A percentile compares a stretch with the other conserved stretches of the same genome.
Evolutionary conservation across 2,888 invertebrate genomes (phyloP).

Genomic region (Cinara cedri): DNA sequence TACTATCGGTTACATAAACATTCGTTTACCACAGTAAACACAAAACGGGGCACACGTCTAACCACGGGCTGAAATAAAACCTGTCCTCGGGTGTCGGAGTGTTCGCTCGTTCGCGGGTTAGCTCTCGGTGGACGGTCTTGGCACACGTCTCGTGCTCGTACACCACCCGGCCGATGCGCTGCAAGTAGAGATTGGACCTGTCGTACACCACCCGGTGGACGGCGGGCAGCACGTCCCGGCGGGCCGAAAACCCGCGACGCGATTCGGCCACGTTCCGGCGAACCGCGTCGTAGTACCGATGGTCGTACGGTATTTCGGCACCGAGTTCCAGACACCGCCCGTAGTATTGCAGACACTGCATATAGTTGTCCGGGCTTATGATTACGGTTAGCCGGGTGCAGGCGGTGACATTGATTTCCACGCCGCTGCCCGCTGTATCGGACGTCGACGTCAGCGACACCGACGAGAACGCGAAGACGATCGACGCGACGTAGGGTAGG

Average conservation of each 20-base stretch:
- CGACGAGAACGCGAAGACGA: too few relatives aligned
- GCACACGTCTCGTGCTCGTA: conserved; percentile 4
- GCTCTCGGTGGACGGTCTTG: too few relatives aligned
- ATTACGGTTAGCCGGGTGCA: not conserved
- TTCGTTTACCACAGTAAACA: too few relatives aligned
- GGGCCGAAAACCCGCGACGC: not conserved
- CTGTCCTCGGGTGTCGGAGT: too few relatives aligned
- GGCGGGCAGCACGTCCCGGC: not conserved
- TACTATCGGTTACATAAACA: too few relatives aligned
- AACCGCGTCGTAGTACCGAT: not conserved
- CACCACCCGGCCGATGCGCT: conserved; percentile 13
- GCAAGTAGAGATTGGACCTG: not conserved
- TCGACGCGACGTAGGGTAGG: too few relatives aligned
- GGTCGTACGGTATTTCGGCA: not conserved
- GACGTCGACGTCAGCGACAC: too few relatives aligned
- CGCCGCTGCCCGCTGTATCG: too few relatives aligned
- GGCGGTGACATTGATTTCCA: not conserved
- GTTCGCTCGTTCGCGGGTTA: too few relatives aligned
- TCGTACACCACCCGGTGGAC: conserved; percentile 33
- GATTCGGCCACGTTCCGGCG: not conserved
- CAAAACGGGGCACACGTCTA: too few relatives aligned
- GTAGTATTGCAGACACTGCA: not conserved
- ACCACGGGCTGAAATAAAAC: too few relatives aligned
- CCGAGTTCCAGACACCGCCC: not conserved
- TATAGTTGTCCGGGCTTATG: conserved; percentile 1